These are phyloP conservation scores for Pollenia angustigena DNA, from an alignment of 2,888 invertebrate species.

Conservation along the genomic window DNA sequence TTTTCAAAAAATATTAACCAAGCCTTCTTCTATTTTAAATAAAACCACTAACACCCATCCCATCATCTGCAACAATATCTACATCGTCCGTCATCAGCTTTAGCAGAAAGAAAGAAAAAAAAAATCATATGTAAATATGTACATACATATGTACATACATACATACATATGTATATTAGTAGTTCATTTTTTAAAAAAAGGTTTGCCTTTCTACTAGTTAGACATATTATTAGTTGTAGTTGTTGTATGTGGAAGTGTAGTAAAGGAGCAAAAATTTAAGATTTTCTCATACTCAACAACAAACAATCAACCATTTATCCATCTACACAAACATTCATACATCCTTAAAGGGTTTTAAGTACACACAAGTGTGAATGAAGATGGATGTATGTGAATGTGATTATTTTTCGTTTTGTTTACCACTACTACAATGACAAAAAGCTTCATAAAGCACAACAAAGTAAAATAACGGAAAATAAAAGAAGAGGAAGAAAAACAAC, in stretches of 20 bases:
- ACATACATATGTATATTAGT: neutral
- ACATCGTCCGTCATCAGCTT: slow-evolving; percentile 13
- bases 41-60: slow-evolving; percentile 3
- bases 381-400: slow-evolving; percentile 30
- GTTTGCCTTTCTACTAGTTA: slow-evolving; percentile 14
- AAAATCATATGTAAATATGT: neutral
- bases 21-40: neutral
- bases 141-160: neutral
- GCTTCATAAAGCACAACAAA: slow-evolving; percentile 39
- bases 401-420: slow-evolving; percentile 44
- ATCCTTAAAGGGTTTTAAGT: neutral
- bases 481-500: neutral
- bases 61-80: neutral
- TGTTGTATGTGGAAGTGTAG: slow-evolving; percentile 11
- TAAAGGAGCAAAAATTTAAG: slow-evolving; percentile 21
- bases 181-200: slow-evolving; percentile 9
- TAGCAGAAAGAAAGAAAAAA: neutral
- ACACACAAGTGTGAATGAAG: neutral
- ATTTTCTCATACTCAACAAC: slow-evolving; percentile 4
- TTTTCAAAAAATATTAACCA: slow-evolving; percentile 32
- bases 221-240: slow-evolving; percentile 2
- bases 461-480: slow-evolving; percentile 24
- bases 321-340: neutral
- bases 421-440: slow-evolving; percentile 42
- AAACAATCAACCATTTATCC: neutral